Percentiles rank a stretch among this genome's conserved stretches.
These are phyloP conservation scores for Nomia melanderi DNA, from an alignment of 1,140 invertebrate genomes.

Conservation along the genomic window DNA sequence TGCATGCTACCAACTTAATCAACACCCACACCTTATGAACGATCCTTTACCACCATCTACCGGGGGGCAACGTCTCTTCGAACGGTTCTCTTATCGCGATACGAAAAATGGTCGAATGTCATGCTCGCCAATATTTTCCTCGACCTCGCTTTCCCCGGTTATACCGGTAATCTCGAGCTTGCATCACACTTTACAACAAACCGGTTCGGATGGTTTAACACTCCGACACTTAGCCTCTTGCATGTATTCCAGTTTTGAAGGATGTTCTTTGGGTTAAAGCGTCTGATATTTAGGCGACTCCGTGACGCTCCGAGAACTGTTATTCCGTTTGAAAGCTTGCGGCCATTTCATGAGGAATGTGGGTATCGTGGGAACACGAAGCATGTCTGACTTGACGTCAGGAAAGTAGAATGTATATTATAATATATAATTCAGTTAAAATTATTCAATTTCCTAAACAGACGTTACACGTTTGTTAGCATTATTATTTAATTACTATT, in stretches of 20 bases:
- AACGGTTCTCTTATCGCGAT: slow-evolving; percentile 35
- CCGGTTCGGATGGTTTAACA: slow-evolving; percentile 13
- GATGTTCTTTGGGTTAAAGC: neutral
- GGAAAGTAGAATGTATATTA: too few relatives aligned
- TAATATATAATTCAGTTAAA: too few relatives aligned
- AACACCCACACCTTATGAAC: slow-evolving; percentile 49
- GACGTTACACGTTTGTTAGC: too few relatives aligned
- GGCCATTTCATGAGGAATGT: neutral
- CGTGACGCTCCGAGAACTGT: neutral
- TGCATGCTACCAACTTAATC: slow-evolving; percentile 51
- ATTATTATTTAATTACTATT: too few relatives aligned
- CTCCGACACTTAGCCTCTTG: neutral
- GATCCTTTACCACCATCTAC: slow-evolving; percentile 47
- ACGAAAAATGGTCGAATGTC: slow-evolving; percentile 46
- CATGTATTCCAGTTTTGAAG: neutral
- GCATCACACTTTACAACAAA: slow-evolving; percentile 20
- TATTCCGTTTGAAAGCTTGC: neutral
- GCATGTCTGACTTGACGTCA: neutral
- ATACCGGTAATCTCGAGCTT: slow-evolving; percentile 23
- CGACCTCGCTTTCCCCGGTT: neutral
- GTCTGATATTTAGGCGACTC: neutral
- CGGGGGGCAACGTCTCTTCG: slow-evolving; percentile 30
- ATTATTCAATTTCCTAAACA: too few relatives aligned
- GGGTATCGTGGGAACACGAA: neutral
- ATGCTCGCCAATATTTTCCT: slow-evolving; percentile 45